phyloP scores from a whole-genome alignment of 1,140 invertebrate species.

The Caenorhabditis tropicalis region DNA sequence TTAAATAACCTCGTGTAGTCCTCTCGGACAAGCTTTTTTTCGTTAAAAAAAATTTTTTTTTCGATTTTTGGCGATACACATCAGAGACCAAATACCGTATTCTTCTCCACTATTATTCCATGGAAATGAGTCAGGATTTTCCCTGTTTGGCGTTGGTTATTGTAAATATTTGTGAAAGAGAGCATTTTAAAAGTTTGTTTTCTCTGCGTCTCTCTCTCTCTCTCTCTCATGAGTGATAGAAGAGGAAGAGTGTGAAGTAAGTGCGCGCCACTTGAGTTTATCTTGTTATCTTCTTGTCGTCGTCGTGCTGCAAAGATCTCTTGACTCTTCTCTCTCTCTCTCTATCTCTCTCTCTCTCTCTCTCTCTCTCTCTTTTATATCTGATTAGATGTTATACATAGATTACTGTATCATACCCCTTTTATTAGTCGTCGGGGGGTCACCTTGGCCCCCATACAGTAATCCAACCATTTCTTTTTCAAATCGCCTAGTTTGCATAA shows the following conservation, averaged over 20 bases:
- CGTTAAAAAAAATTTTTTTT: no score
- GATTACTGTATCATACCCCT: no score
- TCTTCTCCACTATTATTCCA: background rate
- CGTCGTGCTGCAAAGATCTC: background rate
- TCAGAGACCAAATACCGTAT: no score
- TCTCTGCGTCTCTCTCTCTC: background rate
- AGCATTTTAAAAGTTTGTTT: background rate
- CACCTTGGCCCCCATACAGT: no score
- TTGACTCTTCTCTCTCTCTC: background rate
- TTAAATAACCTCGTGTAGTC: no score
- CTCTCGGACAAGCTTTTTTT: no score
- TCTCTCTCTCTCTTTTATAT: background rate
- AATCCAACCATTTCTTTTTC: no score
- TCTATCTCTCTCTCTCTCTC: background rate
- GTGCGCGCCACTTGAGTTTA: slow-evolving; percentile 31
- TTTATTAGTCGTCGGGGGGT: no score
- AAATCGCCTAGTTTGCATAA: background rate
- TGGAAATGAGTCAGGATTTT: background rate
- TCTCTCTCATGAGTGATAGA: background rate
- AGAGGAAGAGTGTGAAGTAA: slow-evolving; percentile 13
- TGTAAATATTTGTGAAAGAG: slow-evolving; percentile 36
- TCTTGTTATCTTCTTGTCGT: slow-evolving; percentile 45
- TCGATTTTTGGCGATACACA: no score
- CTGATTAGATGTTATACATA: no score
- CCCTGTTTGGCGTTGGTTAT: background rate